These are phyloP conservation scores for Watsonalla cultraria DNA, from an alignment of 2,888 invertebrate species.

Conservation along the genomic window DNA sequence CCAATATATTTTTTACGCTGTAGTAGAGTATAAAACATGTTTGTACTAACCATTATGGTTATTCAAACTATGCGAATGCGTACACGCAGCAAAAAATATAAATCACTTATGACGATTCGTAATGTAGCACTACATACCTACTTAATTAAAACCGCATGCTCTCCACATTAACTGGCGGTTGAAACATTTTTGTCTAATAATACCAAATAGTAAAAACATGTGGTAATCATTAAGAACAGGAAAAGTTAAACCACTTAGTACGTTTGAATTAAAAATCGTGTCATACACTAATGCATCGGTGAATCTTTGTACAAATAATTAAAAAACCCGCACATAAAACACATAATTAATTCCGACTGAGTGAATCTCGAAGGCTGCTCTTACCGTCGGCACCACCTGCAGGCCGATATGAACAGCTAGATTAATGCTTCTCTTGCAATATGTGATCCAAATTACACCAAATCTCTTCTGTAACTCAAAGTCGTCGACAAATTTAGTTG, in stretches of 20 bases:
- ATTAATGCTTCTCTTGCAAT: constrained; percentile 15
- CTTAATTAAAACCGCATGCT: constrained; percentile 53
- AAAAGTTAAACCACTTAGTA: constrained; percentile 35
- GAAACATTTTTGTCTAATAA: constrained; percentile 42
- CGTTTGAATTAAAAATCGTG: constrained; percentile 5
- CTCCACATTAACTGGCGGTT: constrained; percentile 21
- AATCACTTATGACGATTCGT: background rate
- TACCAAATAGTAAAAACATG: constrained; percentile 37
- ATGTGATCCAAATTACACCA: background rate
- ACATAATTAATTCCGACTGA: constrained; percentile 16
- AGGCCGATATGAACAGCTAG: constrained; percentile 17
- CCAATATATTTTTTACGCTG: background rate
- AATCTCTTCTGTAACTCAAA: background rate
- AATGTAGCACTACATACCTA: background rate
- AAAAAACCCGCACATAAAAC: too few species aligned
- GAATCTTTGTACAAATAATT: too few species aligned
- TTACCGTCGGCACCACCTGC: constrained; percentile 24
- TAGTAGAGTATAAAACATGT: background rate
- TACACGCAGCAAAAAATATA: background rate
- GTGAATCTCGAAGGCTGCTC: constrained; percentile 19
- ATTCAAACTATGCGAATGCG: background rate
- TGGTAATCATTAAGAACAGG: constrained; percentile 43
- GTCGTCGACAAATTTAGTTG: too few species aligned
- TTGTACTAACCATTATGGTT: background rate
- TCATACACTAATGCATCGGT: too few species aligned